Conservation (phyloP, 2,113 vertebrate species). For the Macrotus californicus region DNA sequence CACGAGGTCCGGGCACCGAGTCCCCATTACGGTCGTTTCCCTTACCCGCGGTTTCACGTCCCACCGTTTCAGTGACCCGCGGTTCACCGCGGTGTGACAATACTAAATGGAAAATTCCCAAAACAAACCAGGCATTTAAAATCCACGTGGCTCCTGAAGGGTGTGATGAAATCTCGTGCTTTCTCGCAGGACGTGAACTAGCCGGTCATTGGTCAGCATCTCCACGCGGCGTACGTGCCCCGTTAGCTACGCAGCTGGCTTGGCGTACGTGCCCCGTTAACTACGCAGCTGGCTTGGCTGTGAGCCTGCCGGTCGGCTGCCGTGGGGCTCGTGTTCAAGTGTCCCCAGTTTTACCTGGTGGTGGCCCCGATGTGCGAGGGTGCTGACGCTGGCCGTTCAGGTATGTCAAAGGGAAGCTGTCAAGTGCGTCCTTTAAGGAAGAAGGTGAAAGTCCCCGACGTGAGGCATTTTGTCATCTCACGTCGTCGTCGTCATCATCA, state of each 20-base stretch:
- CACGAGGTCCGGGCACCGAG: fast-evolving
- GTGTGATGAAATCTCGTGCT: background rate
- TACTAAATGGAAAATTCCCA: background rate
- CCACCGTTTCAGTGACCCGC: background rate
- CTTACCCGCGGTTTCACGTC: no score
- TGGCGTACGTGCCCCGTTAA: background rate
- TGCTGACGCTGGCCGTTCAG: no score
- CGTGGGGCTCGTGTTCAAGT: background rate
- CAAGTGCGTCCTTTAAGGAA: background rate
- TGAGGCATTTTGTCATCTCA: background rate
- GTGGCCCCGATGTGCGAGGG: background rate
- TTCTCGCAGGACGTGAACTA: background rate
- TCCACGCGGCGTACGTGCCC: background rate
- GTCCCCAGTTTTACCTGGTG: background rate
- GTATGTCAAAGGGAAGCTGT: background rate
- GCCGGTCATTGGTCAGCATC: background rate
- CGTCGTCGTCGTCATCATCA: background rate
- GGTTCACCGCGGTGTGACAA: no score
- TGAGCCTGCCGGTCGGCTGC: background rate
- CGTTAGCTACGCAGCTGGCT: background rate
- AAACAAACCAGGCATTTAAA: background rate
- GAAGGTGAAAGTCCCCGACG: background rate
- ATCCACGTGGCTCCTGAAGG: background rate
- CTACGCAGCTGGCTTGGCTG: background rate
- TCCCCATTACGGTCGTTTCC: background rate